Base-by-base conservation (phyloP, 2,113 vertebrate species). In the Bettongia penicillata region DNA sequence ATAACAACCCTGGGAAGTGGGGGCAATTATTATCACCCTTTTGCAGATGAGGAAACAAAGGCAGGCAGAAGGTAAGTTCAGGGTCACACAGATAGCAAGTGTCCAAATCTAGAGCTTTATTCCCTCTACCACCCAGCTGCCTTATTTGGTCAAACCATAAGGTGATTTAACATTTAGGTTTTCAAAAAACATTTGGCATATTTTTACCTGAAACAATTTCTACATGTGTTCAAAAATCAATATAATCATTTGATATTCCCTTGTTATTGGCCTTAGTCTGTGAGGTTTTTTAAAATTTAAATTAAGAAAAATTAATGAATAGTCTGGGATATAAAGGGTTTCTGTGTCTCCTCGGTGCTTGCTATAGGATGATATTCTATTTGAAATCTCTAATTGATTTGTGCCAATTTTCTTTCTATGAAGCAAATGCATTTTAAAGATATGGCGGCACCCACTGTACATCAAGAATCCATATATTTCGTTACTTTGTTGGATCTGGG, bases 391-490 rank as follows among this genome's bases (percentile, higher is more conserved):
- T 91, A 55, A 50, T 93, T 91, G 94, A 55, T 26, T 95, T 53
- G 61, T 48, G 37, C n/a, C 50, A 77, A 22, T 94, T 57, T 96
- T 57, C 84, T 68, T 22, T 92, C 3, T 94, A 26, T 91, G 92
- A 53, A 91, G 37, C 90, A 93, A 96, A 91, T 53, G 26, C 77
- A 3, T 51, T 57, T 91, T 19, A 50, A 43, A 53, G 61, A 31
- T 51, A 94, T 95, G 90, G 89, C 61, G 94, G 55, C 91, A 96
- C 51, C 55, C 22, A 90, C 43, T 49, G 91, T 26, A 92, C 94
- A 90, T 0, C 8, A 48, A 31, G 93, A 93, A 47, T 91, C 3
- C 31, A 84, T n/a, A 19, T 37, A 77, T n/a, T 68, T 68, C 61
- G 37, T 68, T 68, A 37, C 61, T 68, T 61, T 61, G 28, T 61